Base-by-base conservation (phyloP, 1,140 invertebrate species). In the Drosophila rhopaloa region DNA sequence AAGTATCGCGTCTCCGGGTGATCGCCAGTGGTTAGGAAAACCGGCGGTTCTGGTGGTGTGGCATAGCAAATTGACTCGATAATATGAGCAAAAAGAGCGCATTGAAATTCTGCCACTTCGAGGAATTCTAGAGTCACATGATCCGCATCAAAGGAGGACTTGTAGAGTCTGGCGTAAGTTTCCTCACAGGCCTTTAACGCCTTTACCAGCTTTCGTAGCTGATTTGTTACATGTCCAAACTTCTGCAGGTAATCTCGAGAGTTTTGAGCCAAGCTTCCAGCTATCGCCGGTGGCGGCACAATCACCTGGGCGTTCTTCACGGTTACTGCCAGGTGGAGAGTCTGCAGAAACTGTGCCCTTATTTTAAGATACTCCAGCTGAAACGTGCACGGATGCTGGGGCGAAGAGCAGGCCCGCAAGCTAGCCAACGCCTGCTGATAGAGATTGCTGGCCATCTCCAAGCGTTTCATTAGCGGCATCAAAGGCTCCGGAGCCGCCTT, bases 71-170 rank as follows among this genome's bases (percentile, higher is more conserved):
- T 90, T 0, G 81, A 83, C 58, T 92, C 91, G 3, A 92, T 81
- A n/a, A 92, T 92, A 40, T 92, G 79, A 0, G 88, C 88, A 29
- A 92, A 88, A 2, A 91, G 59, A 1, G 84, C 85, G 53, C 91
- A 92, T 40, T 91, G 90, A 19, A 92, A 90, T 24, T 92, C 91
- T 0, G 81, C 94, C 92, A 95, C 94, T 82, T 95, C 93, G 4
- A 99, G 95, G 81, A 97, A 97, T 37, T 95, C 93, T 50, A 98
- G 92, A n/a, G 97, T 97, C 9, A 95, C 94, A 40, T 95, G 95
- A 93, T 99, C 97, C 9, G 98, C 97, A 94, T 99, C 97, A 93
- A 99, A 99, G 41, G 97, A 97, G 14, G 97, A 97, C 90, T 98
- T 96, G 90, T 98, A 98, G 1, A 99, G 93, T 68, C 95, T 95